Percentiles rank a stretch among this genome's conserved stretches.
Evolutionary conservation across 2,888 invertebrate genomes (phyloP).

Genomic region (Aleiodes leptofemur): DNA sequence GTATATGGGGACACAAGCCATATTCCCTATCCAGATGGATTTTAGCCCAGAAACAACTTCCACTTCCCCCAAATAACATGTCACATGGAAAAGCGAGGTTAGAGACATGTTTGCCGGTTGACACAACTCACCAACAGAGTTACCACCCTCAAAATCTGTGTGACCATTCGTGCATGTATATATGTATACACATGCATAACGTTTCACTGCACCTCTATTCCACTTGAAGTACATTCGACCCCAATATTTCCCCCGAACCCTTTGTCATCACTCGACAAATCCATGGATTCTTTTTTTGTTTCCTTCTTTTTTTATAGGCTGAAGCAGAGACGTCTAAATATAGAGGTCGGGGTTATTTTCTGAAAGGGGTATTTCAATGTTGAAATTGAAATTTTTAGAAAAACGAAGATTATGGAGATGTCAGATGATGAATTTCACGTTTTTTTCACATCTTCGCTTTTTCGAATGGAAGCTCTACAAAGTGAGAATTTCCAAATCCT

Average conservation of each 20-base stretch:
- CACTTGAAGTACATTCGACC: slow-evolving; percentile 34
- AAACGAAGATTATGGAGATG: no score
- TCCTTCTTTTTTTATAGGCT: background rate
- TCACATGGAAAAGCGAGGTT: background rate
- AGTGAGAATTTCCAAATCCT: no score
- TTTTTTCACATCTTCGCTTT: no score
- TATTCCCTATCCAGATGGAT: no score
- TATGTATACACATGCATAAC: slow-evolving; percentile 23
- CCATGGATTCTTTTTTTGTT: background rate
- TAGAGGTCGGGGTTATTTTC: background rate
- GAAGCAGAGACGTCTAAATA: background rate
- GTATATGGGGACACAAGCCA: no score
- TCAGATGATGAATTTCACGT: no score
- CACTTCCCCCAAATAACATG: background rate
- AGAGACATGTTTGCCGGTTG: slow-evolving; percentile 21
- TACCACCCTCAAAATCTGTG: slow-evolving; percentile 2
- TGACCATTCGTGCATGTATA: slow-evolving; percentile 19
- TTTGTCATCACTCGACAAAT: slow-evolving; percentile 35
- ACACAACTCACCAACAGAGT: slow-evolving; percentile 1
- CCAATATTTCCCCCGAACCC: slow-evolving; percentile 37
- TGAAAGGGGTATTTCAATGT: background rate
- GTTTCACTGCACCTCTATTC: slow-evolving; percentile 33
- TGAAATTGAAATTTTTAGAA: no score
- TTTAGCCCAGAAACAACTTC: background rate
- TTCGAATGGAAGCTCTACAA: no score